A percentile compares a stretch with the other conserved stretches of the same genome.
These are phyloP conservation scores for Percopsis omiscomaycus DNA, from an alignment of 2,797 vertebrate genomes.

Conservation along the genomic window DNA sequence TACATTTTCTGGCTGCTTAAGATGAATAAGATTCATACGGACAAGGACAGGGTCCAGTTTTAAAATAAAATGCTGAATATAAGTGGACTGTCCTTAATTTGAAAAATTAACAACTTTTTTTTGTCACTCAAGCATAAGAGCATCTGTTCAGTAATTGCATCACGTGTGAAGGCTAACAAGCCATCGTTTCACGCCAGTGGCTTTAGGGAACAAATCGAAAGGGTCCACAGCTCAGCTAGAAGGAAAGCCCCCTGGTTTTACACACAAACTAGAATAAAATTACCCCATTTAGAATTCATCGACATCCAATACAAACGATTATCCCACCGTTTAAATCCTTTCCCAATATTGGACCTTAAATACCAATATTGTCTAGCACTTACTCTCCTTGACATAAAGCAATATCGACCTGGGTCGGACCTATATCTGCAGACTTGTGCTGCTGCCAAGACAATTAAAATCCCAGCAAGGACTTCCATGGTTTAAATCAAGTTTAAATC, in stretches of 20 bases:
- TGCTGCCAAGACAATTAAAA: conserved; percentile 66
- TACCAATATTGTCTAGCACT: conserved; percentile 24
- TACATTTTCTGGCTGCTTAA: conserved; percentile 38
- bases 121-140: conserved; percentile 1
- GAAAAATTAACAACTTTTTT: conserved; percentile 7
- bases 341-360: conserved; percentile 56
- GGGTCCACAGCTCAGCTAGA: too few relatives aligned
- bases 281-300: conserved; percentile 41
- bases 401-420: conserved; percentile 54
- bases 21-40: conserved; percentile 36
- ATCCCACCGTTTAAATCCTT: conserved; percentile 53
- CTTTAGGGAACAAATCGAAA: background rate
- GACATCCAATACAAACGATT: conserved; percentile 57
- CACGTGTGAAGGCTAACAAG: too few relatives aligned
- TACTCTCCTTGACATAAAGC: conserved; percentile 56
- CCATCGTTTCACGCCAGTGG: conserved; percentile 16
- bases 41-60: background rate
- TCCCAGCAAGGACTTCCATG: conserved; percentile 26
- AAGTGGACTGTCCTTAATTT: conserved; percentile 1
- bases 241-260: background rate
- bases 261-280: conserved; percentile 24
- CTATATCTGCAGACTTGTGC: conserved; percentile 50
- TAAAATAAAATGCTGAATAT: too few relatives aligned
- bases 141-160: too few relatives aligned
- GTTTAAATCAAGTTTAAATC: conserved; percentile 11